phyloP scores from a whole-genome alignment of 2,113 vertebrate species.

The Uria aalge region DNA sequence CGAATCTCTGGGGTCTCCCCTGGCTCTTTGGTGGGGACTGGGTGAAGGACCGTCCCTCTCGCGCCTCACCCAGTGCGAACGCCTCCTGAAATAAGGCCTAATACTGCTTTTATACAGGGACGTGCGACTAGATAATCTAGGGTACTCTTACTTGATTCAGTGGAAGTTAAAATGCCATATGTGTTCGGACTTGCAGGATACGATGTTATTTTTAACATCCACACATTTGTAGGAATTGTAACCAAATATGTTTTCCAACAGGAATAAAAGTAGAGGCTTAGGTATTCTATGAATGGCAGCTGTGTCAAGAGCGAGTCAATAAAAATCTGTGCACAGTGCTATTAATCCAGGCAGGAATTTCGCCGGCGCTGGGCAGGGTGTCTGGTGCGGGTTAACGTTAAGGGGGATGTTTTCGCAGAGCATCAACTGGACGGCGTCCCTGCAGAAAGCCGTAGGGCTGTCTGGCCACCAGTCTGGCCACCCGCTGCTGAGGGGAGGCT shows the following conservation, averaged over 20 bases:
- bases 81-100: background rate
- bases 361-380: background rate
- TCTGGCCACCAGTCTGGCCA: no score
- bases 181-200: background rate
- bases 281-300: background rate
- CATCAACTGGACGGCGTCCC: rapidly evolving
- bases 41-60: background rate
- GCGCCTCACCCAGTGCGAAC: background rate
- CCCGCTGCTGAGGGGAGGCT: background rate
- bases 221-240: background rate
- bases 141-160: background rate
- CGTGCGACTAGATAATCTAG: background rate
- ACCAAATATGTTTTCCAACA: background rate
- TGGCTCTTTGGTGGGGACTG: background rate
- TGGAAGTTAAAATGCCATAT: background rate
- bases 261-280: background rate
- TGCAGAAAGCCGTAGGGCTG: rapidly evolving
- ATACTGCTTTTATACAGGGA: background rate
- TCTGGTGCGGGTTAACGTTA: background rate
- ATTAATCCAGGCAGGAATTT: background rate
- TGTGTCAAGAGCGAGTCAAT: background rate
- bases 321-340: background rate
- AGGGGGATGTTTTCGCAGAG: rapidly evolving
- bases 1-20: rapidly evolving
- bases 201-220: background rate